phyloP scores from a whole-genome alignment of 2,888 invertebrate genomes.

The Mimachlamys varia region DNA sequence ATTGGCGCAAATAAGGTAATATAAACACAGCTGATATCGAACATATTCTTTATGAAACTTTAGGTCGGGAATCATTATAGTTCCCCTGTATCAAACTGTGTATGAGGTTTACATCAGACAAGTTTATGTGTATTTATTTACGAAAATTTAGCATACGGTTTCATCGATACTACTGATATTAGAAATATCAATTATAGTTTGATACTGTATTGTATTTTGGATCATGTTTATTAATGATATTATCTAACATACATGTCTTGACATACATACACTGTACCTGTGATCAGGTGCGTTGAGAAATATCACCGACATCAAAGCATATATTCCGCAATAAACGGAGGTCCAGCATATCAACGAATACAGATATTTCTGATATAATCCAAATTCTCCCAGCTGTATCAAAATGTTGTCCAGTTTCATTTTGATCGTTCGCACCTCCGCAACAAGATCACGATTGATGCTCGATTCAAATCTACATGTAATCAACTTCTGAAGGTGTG shows the following conservation, averaged over 20 bases:
- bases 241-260: background rate
- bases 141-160: no score
- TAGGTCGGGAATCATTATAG: no score
- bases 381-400: background rate
- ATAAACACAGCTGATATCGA: no score
- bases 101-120: no score
- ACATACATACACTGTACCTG: background rate
- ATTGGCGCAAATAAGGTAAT: no score
- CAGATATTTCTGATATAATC: background rate
- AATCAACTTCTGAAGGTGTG: background rate
- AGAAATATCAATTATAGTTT: no score
- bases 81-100: no score
- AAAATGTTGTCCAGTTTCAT: background rate
- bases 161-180: no score
- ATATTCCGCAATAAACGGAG: background rate
- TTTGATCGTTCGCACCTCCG: background rate
- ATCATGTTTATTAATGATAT: background rate
- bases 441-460: background rate
- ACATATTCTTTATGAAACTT: no score
- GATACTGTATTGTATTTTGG: no score
- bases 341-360: conserved; percentile 3
- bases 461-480: no score
- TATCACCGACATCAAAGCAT: conserved; percentile 32
- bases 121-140: no score
- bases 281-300: background rate